Conservation (phyloP, 2,113 vertebrate species). For the Thinocorus orbignyianus region DNA sequence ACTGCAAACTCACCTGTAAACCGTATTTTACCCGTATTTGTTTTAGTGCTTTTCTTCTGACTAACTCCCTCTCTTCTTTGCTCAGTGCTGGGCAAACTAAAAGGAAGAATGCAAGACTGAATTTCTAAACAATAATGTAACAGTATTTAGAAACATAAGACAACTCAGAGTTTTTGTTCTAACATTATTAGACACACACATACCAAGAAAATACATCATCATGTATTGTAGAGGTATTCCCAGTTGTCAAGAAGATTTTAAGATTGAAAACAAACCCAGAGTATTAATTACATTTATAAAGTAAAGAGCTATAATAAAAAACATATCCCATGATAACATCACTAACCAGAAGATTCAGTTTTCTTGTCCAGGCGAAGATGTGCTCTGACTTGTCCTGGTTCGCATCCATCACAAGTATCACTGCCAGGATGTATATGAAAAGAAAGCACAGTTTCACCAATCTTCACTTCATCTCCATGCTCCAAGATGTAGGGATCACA, state of each 20-base stretch:
- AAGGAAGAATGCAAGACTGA: slow-evolving; percentile 13
- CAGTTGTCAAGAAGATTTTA: neutral
- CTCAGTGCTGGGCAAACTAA: slow-evolving; percentile 79
- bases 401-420: slow-evolving; percentile 96
- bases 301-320: neutral
- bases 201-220: neutral
- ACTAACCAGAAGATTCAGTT: slow-evolving; percentile 82
- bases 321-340: neutral
- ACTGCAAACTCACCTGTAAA: slow-evolving; percentile 84
- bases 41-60: slow-evolving; percentile 92
- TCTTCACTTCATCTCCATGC: slow-evolving; percentile 96
- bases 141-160: neutral
- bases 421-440: slow-evolving; percentile 96
- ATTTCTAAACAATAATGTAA: neutral
- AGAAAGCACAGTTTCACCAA: slow-evolving; percentile 95
- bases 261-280: neutral
- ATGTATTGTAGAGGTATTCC: neutral
- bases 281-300: neutral
- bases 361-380: slow-evolving; percentile 90
- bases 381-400: slow-evolving; percentile 95
- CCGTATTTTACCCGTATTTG: slow-evolving; percentile 97
- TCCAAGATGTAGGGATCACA: slow-evolving; percentile 88
- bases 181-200: neutral
- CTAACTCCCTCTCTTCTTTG: slow-evolving; percentile 91
- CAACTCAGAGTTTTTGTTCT: neutral